Conservation (phyloP, 2,113 vertebrate species). For the Galeopterus variegatus region DNA sequence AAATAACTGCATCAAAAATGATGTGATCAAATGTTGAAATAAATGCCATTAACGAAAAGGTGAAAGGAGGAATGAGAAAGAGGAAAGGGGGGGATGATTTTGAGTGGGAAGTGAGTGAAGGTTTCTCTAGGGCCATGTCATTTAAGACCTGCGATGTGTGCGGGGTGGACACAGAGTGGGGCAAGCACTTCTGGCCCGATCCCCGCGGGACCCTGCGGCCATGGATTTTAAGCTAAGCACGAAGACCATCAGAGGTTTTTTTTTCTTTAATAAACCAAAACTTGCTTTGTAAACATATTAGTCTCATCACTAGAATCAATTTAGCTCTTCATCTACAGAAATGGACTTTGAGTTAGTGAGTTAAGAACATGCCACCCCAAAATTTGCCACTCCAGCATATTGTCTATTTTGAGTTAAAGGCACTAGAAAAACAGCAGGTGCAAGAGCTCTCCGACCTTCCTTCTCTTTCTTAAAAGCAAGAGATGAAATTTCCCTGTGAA, state of each 20-base stretch:
- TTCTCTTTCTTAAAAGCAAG: too few relatives aligned
- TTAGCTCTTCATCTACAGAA: background rate
- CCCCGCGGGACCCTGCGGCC: background rate
- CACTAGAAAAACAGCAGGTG: too few relatives aligned
- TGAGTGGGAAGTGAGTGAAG: background rate
- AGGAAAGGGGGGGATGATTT: background rate
- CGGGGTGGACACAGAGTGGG: background rate
- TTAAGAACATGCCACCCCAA: background rate
- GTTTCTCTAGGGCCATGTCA: background rate
- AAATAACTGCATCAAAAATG: background rate
- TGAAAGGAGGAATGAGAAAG: background rate
- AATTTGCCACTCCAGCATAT: too few relatives aligned
- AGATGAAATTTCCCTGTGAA: too few relatives aligned
- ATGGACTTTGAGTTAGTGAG: background rate
- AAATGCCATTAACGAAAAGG: background rate
- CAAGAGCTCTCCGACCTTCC: too few relatives aligned
- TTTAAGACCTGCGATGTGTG: background rate
- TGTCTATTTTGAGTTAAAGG: too few relatives aligned
- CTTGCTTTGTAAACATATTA: background rate
- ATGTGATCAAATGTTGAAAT: background rate
- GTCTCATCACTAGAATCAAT: background rate
- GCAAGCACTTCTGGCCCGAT: background rate
- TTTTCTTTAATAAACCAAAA: background rate
- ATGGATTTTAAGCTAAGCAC: background rate
- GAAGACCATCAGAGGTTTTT: background rate